phyloP scores from a whole-genome alignment of 1,140 invertebrate genomes.

The Drosophila malerkotliana region DNA sequence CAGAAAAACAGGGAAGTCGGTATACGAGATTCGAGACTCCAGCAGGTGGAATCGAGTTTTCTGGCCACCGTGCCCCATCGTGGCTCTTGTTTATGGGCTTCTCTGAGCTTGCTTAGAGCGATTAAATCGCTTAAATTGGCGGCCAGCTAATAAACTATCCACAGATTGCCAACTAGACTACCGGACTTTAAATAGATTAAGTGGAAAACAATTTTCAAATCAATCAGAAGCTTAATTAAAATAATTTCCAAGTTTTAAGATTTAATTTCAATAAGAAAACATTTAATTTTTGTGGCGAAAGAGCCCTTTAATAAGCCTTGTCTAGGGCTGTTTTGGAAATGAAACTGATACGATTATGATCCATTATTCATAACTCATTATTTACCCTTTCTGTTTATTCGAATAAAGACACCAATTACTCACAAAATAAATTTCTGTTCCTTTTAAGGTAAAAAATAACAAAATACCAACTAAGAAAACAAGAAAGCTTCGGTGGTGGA shows the following conservation, averaged over 20 bases:
- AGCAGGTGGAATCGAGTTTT: slow-evolving; percentile 39
- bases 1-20: background rate
- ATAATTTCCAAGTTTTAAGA: background rate
- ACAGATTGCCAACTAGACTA: slow-evolving; percentile 5
- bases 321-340: slow-evolving; percentile 5
- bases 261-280: too few species aligned
- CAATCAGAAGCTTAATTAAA: background rate
- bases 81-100: slow-evolving; percentile 22
- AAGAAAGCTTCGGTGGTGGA: slow-evolving; percentile 33
- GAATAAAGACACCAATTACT: slow-evolving; percentile 6
- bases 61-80: slow-evolving; percentile 2
- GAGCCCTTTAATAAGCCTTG: background rate
- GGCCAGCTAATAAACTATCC: slow-evolving; percentile 34
- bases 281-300: too few species aligned
- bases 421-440: background rate
- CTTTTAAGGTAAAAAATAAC: background rate
- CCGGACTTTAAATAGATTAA: slow-evolving; percentile 37
- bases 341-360: background rate
- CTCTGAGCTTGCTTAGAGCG: slow-evolving; percentile 38
- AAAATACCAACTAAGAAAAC: slow-evolving; percentile 27
- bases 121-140: slow-evolving; percentile 49
- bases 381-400: slow-evolving; percentile 18
- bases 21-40: slow-evolving; percentile 5
- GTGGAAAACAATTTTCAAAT: slow-evolving; percentile 42
- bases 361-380: background rate